phyloP scores from a whole-genome alignment of 2,113 vertebrate species.

The Chlorodrepanis virens region DNA sequence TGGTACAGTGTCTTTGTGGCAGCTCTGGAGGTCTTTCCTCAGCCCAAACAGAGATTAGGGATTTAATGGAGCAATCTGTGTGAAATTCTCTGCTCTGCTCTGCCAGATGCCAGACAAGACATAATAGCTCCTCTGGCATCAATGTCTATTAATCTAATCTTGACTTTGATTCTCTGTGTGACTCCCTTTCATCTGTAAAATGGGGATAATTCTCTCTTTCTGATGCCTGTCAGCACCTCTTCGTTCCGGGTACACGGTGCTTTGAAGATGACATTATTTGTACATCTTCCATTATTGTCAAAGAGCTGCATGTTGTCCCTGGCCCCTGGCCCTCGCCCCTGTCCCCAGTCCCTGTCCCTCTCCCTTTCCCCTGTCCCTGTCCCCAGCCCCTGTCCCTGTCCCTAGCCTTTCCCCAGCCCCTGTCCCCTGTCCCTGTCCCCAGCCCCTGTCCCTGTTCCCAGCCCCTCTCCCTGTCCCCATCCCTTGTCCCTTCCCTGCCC shows the following conservation, averaged over 20 bases:
- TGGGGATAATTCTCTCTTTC: background rate
- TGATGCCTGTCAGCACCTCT: background rate
- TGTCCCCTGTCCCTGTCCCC: too few relatives aligned
- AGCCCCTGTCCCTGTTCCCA: too few relatives aligned
- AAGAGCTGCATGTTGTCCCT: background rate
- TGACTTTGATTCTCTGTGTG: conserved; percentile 15
- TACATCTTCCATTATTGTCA: background rate
- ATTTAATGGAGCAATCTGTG: background rate
- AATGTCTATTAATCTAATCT: conserved; percentile 10
- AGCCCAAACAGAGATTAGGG: background rate
- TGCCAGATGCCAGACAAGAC: conserved; percentile 7
- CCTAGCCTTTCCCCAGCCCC: too few relatives aligned
- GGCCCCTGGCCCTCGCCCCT: background rate
- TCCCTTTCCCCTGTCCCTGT: too few relatives aligned
- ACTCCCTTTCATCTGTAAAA: background rate
- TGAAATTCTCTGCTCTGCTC: background rate
- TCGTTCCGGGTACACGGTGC: background rate
- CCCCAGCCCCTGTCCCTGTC: too few relatives aligned
- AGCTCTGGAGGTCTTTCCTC: background rate
- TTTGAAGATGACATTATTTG: conserved; percentile 1
- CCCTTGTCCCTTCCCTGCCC: background rate
- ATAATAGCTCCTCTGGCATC: conserved; percentile 8
- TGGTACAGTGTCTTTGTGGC: background rate
- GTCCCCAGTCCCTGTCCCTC: too few relatives aligned
- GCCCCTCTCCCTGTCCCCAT: too few relatives aligned